Evolutionary conservation across 2,888 invertebrate species (phyloP).

Genomic region (Nomada lathburiana): DNA sequence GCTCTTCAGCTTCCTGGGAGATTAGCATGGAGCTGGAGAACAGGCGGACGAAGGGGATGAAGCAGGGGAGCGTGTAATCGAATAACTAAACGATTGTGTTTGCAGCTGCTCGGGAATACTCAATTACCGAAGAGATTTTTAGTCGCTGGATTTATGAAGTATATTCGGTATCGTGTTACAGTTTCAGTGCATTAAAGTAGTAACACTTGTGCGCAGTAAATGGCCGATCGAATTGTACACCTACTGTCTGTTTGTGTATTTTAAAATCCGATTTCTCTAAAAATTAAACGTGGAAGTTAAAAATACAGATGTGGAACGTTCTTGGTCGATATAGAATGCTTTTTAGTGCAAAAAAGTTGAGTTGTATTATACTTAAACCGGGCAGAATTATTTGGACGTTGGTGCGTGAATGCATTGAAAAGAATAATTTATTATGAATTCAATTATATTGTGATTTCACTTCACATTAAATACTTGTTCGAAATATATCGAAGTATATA

Average conservation of each 20-base stretch:
- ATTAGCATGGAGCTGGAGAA: conserved; percentile 73
- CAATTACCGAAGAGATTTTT: conserved; percentile 59
- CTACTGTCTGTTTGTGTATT: background rate
- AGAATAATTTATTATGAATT: too few relatives aligned
- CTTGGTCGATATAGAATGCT: too few relatives aligned
- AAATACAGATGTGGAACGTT: background rate
- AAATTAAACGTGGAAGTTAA: background rate
- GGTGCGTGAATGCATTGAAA: too few relatives aligned
- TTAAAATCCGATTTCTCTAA: background rate
- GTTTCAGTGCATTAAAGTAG: background rate
- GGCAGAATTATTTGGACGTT: too few relatives aligned
- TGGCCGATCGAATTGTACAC: background rate
- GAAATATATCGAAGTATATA: too few relatives aligned
- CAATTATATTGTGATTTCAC: too few relatives aligned
- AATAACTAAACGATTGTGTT: conserved; percentile 77
- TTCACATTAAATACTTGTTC: too few relatives aligned
- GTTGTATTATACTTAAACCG: too few relatives aligned
- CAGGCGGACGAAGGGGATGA: conserved; percentile 49
- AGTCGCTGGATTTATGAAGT: conserved; percentile 22
- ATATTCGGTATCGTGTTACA: conserved; percentile 13
- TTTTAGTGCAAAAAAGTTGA: too few relatives aligned
- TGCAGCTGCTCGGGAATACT: conserved; percentile 67
- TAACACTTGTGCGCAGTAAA: too few relatives aligned
- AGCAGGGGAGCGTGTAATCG: conserved; percentile 73
- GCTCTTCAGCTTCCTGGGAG: conserved; percentile 73